Conservation (phyloP, 2,888 invertebrate genomes). For the Ormyrus labotus region DNA sequence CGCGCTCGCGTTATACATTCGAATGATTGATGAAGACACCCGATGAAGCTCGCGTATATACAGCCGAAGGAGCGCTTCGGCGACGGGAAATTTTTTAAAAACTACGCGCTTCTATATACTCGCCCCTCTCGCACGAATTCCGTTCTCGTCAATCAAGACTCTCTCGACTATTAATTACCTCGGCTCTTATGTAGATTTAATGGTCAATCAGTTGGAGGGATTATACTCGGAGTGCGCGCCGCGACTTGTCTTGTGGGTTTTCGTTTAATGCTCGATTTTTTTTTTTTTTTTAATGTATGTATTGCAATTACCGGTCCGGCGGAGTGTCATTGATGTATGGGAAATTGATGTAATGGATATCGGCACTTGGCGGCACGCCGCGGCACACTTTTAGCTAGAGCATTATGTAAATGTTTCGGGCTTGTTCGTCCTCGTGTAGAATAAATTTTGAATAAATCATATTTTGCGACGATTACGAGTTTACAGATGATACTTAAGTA, state of each 20-base stretch:
- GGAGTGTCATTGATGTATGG: constrained; percentile 25
- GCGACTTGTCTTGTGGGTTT: too few species aligned
- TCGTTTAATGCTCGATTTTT: neutral
- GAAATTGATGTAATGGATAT: too few species aligned
- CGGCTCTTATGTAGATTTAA: constrained; percentile 42
- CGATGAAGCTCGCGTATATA: constrained; percentile 70
- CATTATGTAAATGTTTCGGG: too few species aligned
- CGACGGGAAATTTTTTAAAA: constrained; percentile 51
- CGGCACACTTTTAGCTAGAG: too few species aligned
- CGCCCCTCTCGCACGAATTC: constrained; percentile 33
- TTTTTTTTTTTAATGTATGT: neutral
- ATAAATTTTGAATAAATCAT: too few species aligned
- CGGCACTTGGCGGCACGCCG: too few species aligned
- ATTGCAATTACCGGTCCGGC: constrained; percentile 6
- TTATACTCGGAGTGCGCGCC: neutral
- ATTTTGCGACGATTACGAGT: too few species aligned
- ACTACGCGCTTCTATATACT: constrained; percentile 51
- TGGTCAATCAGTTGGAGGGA: neutral
- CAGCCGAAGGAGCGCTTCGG: constrained; percentile 61
- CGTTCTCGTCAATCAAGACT: constrained; percentile 52
- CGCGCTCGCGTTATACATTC: constrained; percentile 57
- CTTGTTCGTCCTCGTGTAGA: too few species aligned
- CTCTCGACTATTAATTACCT: constrained; percentile 43
- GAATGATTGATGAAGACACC: constrained; percentile 74
- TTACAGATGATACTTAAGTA: too few species aligned